Base-by-base conservation (phyloP, 2,888 invertebrate species). In the Ornithoptera priamus region DNA sequence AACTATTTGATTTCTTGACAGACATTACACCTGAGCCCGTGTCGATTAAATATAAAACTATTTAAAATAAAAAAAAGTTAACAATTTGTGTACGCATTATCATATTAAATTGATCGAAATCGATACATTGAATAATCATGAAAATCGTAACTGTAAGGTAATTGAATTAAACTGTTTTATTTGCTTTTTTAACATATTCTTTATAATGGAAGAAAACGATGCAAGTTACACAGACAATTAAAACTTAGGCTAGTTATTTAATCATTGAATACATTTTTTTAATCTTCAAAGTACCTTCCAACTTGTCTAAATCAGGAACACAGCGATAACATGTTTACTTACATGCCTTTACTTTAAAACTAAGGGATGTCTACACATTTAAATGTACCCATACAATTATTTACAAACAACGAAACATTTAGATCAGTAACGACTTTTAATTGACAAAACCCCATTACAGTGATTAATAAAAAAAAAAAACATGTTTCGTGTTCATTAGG, bases 381-480 rank as follows among this genome's bases (percentile, higher is more conserved):
- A 62, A 5, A 56, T 18, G 57, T 57, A 67, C 10, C 10, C 7
- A 39, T 39, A 39, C 10, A 39, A 39, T 10, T 39, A 70, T 67
- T 57, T 67, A 70, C 67, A 70, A 39, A 12, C 20, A 70, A 61
- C 24, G n/a, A 10, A 63, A 67, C 5, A 67, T 66, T 57, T 22
- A 62, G n/a, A 64, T 61, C 18, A 10, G 61, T 57, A 61, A 70
- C 60, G 61, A 57, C 57, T 59, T 67, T 59, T 70, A 67, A 70
- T 67, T 70, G 67, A 67, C 67, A 61, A 70, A 70, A 67, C 61
- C 61, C 56, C 15, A 64, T 57, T 67, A 60, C 56, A 63, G 64
- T 70, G 57, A 64, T 57, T 53, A 20, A 36, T 12, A 39, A 24
- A 36, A 62, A 36, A 62, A 4, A 59, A 36, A 58, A 17, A 50